These are phyloP conservation scores for Littorina saxatilis DNA, from an alignment of 1,140 invertebrate species.

Conservation along the genomic window DNA sequence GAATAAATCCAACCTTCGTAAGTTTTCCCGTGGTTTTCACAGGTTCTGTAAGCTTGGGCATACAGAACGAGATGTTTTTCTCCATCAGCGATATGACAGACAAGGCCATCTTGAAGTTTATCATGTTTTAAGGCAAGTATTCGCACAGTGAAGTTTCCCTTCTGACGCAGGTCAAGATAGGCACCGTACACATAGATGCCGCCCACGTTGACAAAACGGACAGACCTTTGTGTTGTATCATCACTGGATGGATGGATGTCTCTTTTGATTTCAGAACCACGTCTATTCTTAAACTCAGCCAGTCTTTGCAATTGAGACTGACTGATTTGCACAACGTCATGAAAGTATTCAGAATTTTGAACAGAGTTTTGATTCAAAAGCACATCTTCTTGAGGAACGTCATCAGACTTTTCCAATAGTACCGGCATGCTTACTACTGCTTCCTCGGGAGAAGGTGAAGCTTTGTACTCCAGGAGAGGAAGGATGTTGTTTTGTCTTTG, in stretches of 20 bases:
- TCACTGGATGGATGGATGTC: background rate
- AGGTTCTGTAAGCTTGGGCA: conserved; percentile 66
- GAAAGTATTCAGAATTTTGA: background rate
- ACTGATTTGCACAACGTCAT: background rate
- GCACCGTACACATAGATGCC: conserved; percentile 55
- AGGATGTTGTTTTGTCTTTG: no score
- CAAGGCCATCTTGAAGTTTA: conserved; percentile 39
- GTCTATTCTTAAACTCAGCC: background rate
- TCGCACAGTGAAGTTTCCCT: conserved; percentile 30
- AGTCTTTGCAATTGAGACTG: background rate
- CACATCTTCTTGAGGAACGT: background rate
- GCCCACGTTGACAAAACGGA: conserved; percentile 7
- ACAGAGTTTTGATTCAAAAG: background rate
- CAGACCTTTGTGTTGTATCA: background rate
- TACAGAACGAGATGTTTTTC: conserved; percentile 26
- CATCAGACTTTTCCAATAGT: background rate
- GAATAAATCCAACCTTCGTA: conserved; percentile 70
- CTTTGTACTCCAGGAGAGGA: background rate
- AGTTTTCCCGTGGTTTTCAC: conserved; percentile 70
- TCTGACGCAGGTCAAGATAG: conserved; percentile 56
- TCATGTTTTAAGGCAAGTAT: conserved; percentile 50
- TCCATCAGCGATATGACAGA: conserved; percentile 46
- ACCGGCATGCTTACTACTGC: no score
- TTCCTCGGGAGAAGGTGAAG: background rate
- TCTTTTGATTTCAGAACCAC: background rate